These are phyloP conservation scores for Myiozetetes cayanensis DNA, from an alignment of 2,113 vertebrate species.

Conservation along the genomic window DNA sequence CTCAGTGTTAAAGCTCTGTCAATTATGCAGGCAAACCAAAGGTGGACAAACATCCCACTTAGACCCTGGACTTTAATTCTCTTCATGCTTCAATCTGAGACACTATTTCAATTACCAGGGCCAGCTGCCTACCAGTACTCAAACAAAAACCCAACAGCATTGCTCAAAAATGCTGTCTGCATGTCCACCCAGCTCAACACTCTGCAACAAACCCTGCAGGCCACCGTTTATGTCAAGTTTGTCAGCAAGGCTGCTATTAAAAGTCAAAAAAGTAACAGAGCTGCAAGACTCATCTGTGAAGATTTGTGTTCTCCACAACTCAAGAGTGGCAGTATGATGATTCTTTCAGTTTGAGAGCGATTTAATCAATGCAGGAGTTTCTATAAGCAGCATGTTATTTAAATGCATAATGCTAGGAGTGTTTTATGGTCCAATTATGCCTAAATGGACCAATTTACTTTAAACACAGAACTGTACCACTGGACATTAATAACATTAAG, in stretches of 20 bases:
- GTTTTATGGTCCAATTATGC: slow-evolving; percentile 27
- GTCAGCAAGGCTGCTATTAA: background rate
- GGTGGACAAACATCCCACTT: background rate
- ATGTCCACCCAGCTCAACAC: background rate
- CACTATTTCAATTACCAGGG: background rate
- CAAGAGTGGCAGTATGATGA: background rate
- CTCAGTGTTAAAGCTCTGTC: background rate
- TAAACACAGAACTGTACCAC: background rate
- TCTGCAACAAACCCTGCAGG: background rate
- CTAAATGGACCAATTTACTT: slow-evolving; percentile 25
- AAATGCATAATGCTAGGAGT: background rate
- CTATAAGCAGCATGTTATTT: background rate
- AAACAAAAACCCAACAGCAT: background rate
- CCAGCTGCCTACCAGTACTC: background rate
- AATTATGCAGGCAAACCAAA: background rate
- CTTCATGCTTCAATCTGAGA: background rate
- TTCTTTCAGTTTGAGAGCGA: background rate
- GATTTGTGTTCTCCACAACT: background rate
- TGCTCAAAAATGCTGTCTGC: background rate
- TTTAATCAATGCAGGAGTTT: background rate
- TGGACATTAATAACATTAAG: slow-evolving; percentile 22
- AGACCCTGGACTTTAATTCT: background rate
- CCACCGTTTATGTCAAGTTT: background rate
- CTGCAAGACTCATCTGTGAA: background rate
- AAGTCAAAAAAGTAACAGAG: background rate